These are phyloP conservation scores for Erythrolamprus reginae DNA, from an alignment of 2,113 vertebrate genomes.

Conservation along the genomic window DNA sequence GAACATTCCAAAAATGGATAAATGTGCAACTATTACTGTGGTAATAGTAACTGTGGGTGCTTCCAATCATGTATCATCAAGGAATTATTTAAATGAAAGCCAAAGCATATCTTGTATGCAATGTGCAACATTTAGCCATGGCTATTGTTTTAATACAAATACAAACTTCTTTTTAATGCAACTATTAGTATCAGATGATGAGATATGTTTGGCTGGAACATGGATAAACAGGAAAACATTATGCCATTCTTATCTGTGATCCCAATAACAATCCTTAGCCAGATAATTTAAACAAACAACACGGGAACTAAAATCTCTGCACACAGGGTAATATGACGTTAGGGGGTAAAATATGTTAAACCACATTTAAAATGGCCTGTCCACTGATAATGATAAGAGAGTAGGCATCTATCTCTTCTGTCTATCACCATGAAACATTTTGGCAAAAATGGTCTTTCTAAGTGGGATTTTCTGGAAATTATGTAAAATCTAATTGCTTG, in stretches of 20 bases:
- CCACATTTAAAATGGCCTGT: background rate
- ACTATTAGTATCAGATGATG: background rate
- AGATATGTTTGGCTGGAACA: background rate
- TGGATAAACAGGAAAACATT: background rate
- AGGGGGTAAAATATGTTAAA: background rate
- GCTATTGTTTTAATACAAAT: background rate
- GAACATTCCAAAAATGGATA: background rate
- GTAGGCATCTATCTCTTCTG: background rate
- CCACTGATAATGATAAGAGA: background rate
- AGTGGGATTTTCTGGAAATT: background rate
- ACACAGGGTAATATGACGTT: background rate
- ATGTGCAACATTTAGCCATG: background rate
- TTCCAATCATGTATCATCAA: background rate
- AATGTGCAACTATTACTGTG: background rate
- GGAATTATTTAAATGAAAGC: background rate
- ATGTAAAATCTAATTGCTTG: fast-evolving
- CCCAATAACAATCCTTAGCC: background rate
- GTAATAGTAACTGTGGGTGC: background rate
- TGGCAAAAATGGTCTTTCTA: background rate
- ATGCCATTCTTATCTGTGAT: background rate
- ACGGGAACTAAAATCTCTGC: background rate
- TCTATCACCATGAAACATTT: background rate
- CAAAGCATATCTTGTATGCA: background rate
- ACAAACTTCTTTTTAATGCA: background rate
- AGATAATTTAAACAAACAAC: background rate